phyloP scores from a whole-genome alignment of 23 tunicate species.

The Trididemnum clinides region DNA sequence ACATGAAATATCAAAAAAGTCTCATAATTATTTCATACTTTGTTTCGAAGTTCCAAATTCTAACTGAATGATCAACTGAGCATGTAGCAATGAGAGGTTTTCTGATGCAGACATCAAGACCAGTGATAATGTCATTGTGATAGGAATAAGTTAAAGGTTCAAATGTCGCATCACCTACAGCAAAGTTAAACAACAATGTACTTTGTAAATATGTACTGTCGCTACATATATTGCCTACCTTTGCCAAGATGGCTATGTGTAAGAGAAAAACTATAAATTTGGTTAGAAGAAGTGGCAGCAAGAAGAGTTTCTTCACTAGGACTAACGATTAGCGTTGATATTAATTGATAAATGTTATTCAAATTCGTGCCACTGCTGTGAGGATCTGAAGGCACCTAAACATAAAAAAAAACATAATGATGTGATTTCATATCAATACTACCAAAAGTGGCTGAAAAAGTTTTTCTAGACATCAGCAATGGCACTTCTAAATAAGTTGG shows the following conservation, averaged over 20 bases:
- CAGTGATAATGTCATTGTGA: constrained; percentile 83
- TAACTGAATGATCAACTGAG: constrained; percentile 81
- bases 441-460: no score
- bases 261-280: constrained; percentile 66
- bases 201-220: no score
- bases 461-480: no score
- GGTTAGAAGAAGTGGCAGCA: constrained; percentile 76
- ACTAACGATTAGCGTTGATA: constrained; percentile 56
- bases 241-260: not conserved
- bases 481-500: no score
- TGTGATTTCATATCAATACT: no score
- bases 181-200: not conserved
- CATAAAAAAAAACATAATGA: not conserved
- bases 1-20: no score
- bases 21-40: constrained; percentile 78
- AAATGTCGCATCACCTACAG: constrained; percentile 74
- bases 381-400: constrained; percentile 78
- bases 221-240: not conserved
- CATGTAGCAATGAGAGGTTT: constrained; percentile 96
- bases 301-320: constrained; percentile 86
- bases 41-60: constrained; percentile 96
- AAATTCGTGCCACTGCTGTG: constrained; percentile 74
- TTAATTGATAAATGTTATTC: constrained; percentile 50
- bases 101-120: constrained; percentile 88
- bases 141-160: constrained; percentile 80